Base-by-base conservation (phyloP, 2,888 invertebrate species). In the Drosophila pseudotakahashii region DNA sequence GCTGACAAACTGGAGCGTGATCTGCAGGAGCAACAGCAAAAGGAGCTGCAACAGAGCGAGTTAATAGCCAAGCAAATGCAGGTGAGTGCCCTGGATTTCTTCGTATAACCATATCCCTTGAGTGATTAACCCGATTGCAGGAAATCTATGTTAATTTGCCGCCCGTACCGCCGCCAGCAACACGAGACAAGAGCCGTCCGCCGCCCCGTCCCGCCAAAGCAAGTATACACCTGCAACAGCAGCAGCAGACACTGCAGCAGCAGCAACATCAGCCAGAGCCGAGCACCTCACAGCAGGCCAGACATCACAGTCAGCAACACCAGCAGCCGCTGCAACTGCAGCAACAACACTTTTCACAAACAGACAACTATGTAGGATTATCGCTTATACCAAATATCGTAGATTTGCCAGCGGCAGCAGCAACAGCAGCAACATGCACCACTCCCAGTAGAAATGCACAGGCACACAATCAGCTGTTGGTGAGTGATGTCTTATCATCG, bases 1-100 rank as follows among this genome's bases (percentile, higher is more conserved):
- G 96, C 96, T 36, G 93, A 95, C 70, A 94, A 94, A 80, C 89
- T 95, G 45, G 94, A 94, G 84, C 90, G 93, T 51, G 94, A 94
- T 76, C 93, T 93, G 70, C 91, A 93, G 79, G 91, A 93, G 63
- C 93, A 93, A 79, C 86, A 89, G 42, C 92, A 93, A 60, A 91
- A 93, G 62, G 93, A 93, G 70, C 79, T 94, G 37, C 93, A 94
- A 78, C 92, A 94, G 61, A 93, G 93, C 88, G 93, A 93, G 90
- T 91, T 92, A 57, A 90, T 94, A 45, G 94, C 93, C 14, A 92
- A 92, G 76, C 92, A 93, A 78, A 88, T 94, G 76, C 92, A 94
- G 90, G 93, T 93, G 66, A 7, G 75, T 44, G 14, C n/a, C 23
- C 3, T 3, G 5, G 10, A 19, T 16, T 10, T 19, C 23, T 13